These are phyloP conservation scores for Callospermophilus lateralis DNA, from an alignment of 2,113 vertebrate genomes.

Conservation along the genomic window DNA sequence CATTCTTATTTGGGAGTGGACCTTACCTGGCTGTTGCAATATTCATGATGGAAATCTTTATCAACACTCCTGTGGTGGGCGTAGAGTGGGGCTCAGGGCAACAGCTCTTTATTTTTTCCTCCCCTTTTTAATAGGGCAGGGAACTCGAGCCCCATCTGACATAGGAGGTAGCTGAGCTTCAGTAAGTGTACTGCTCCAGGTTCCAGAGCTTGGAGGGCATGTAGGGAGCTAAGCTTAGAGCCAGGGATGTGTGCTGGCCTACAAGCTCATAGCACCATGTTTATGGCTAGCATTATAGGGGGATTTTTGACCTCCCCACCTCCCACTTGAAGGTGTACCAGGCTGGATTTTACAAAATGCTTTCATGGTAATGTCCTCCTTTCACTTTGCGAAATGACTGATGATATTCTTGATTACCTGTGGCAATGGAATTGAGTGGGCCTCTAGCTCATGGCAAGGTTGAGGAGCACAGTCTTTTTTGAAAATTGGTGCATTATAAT, in stretches of 20 bases:
- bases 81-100: not conserved
- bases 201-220: not conserved
- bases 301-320: too few species aligned
- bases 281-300: not conserved
- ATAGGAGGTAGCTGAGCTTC: not conserved
- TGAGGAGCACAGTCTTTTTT: not conserved
- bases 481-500: too few species aligned
- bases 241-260: not conserved
- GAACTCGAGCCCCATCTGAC: not conserved
- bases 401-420: not conserved
- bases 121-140: not conserved
- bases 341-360: not conserved
- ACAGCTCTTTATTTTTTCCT: not conserved
- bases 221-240: not conserved
- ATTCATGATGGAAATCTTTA: not conserved
- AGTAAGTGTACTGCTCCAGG: not conserved
- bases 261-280: rapidly evolving
- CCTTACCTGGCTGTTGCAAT: not conserved
- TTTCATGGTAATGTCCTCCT: not conserved
- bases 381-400: not conserved
- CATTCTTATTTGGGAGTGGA: not conserved
- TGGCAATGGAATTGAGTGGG: not conserved
- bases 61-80: not conserved
- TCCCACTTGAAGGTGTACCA: not conserved
- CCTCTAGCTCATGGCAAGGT: not conserved